Conservation (phyloP, 2,797 vertebrate species). For the Eurystomus glaucurus region DNA sequence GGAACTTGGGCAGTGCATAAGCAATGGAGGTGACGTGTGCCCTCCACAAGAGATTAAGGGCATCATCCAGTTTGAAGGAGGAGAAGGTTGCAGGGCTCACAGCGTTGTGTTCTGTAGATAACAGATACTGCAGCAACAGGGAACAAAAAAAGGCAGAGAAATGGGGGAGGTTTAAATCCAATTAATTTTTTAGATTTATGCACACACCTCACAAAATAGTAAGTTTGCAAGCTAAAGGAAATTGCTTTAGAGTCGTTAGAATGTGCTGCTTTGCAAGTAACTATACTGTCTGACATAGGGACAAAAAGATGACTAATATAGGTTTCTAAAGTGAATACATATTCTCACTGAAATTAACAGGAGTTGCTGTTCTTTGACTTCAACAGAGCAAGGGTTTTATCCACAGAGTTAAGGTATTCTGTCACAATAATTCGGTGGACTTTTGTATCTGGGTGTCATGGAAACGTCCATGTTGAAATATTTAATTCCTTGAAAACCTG, state of each 20-base stretch:
- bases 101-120: conserved; percentile 6
- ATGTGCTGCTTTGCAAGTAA: not conserved
- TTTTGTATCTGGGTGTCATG: not conserved
- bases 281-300: not conserved
- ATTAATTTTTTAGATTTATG: not conserved
- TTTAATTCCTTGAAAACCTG: not conserved
- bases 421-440: not conserved
- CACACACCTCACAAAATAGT: not conserved
- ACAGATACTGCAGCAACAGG: conserved; percentile 81
- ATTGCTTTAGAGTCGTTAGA: not conserved
- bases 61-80: conserved; percentile 78
- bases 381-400: not conserved
- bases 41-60: conserved; percentile 85
- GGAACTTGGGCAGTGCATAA: conserved; percentile 50
- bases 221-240: not conserved
- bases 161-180: not conserved
- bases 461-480: not conserved
- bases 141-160: not conserved
- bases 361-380: not conserved
- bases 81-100: not conserved
- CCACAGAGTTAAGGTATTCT: not conserved
- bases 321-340: not conserved
- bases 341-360: not conserved
- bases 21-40: conserved; percentile 80
- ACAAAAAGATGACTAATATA: not conserved